Percentiles rank a stretch among this genome's conserved stretches.
phyloP scores from a whole-genome alignment of 2,113 vertebrate genomes.

The Callithrix jacchus region DNA sequence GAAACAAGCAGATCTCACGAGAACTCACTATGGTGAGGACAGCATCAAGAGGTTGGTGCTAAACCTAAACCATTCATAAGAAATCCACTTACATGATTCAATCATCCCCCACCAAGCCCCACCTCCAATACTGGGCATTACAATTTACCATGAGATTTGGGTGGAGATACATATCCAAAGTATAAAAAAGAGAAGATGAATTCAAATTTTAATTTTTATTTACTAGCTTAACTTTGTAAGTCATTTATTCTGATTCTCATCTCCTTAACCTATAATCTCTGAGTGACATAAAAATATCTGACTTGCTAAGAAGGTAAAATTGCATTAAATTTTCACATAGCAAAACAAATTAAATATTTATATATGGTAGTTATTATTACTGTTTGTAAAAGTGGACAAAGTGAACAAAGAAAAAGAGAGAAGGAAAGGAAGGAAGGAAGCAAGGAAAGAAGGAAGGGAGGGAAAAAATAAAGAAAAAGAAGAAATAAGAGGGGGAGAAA shows the following conservation, averaged over 20 bases:
- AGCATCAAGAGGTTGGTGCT: too few species aligned
- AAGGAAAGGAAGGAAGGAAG: too few species aligned
- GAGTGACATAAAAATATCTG: neutral
- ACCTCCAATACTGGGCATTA: too few species aligned
- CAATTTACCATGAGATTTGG: too few species aligned
- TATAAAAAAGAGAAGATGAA: neutral
- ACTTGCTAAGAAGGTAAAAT: neutral
- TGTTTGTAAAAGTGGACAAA: neutral
- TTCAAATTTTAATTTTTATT: neutral
- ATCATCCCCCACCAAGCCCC: too few species aligned
- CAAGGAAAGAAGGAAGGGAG: rapidly evolving
- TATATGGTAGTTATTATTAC: neutral
- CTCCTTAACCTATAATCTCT: neutral
- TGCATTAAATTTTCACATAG: neutral
- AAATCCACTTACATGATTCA: too few species aligned
- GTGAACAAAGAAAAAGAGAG: neutral
- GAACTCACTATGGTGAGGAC: too few species aligned
- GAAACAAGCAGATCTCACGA: too few species aligned
- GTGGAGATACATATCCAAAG: too few species aligned
- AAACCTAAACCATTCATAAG: too few species aligned
- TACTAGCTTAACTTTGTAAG: neutral
- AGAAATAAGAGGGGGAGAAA: too few species aligned
- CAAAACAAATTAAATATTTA: neutral
- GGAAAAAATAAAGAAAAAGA: too few species aligned
- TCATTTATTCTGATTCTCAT: neutral